Evolutionary conservation across 2,888 invertebrate genomes (phyloP).

Genomic region (Catocala nupta): DNA sequence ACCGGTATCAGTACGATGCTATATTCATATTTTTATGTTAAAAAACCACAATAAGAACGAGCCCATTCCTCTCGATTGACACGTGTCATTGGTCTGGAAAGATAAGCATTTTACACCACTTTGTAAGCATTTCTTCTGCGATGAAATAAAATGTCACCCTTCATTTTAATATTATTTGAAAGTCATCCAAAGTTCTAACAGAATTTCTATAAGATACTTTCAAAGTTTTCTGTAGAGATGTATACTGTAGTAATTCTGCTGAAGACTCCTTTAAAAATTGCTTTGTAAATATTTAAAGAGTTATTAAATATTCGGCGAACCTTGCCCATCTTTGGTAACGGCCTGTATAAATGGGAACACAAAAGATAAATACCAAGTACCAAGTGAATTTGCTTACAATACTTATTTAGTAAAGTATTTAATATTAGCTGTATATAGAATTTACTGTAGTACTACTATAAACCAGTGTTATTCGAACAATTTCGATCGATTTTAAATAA

Average conservation of each 20-base stretch:
- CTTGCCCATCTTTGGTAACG: too few species aligned
- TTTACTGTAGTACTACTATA: too few species aligned
- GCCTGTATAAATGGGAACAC: too few species aligned
- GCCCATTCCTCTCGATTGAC: slow-evolving; percentile 35
- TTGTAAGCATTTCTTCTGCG: slow-evolving; percentile 17
- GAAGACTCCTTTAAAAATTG: not conserved
- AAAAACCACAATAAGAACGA: slow-evolving; percentile 28
- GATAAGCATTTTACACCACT: slow-evolving; percentile 46
- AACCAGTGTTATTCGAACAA: too few species aligned
- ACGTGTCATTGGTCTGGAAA: slow-evolving; percentile 47
- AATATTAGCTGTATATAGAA: too few species aligned
- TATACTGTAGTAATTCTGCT: not conserved
- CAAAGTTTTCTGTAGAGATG: slow-evolving; percentile 1
- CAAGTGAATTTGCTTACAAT: too few species aligned
- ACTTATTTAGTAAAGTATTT: too few species aligned
- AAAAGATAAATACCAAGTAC: too few species aligned
- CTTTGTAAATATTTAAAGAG: not conserved
- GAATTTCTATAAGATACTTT: not conserved
- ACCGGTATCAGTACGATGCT: not conserved
- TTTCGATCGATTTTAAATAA: too few species aligned
- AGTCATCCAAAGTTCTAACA: slow-evolving; percentile 14
- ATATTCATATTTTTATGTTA: slow-evolving; percentile 7
- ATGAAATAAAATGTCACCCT: slow-evolving; percentile 16
- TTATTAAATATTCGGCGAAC: too few species aligned
- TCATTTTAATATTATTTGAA: slow-evolving; percentile 14